Conservation (phyloP, 2,888 invertebrate genomes). For the Callyntrura guangdongensis region DNA sequence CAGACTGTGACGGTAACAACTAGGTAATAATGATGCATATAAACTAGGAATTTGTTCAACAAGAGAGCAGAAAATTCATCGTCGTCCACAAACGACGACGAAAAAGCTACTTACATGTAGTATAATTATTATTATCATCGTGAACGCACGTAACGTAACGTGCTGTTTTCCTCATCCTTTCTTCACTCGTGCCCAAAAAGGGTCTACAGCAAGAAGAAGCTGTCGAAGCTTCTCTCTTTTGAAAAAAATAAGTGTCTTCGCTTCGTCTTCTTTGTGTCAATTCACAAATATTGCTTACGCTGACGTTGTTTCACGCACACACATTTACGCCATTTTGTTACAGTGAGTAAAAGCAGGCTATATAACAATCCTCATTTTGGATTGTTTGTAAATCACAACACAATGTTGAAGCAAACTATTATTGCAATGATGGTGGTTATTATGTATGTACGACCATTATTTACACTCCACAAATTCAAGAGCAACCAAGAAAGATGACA, state of each 20-base stretch:
- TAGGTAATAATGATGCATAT: conserved; percentile 62
- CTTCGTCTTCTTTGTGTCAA: conserved; percentile 26
- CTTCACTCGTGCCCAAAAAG: conserved; percentile 52
- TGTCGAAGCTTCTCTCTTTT: conserved; percentile 34
- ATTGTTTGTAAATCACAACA: conserved; percentile 19
- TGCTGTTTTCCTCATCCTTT: conserved; percentile 27
- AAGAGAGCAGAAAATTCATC: conserved; percentile 64
- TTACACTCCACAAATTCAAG: conserved; percentile 51
- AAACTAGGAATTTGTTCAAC: conserved; percentile 66
- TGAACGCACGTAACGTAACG: conserved; percentile 38
- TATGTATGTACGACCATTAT: conserved; percentile 15
- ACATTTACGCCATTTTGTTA: conserved; percentile 5
- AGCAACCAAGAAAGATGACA: conserved; percentile 36
- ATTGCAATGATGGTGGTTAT: conserved; percentile 34
- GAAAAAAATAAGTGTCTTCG: background rate
- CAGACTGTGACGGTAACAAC: conserved; percentile 47
- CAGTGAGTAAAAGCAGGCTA: conserved; percentile 45
- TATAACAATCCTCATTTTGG: background rate
- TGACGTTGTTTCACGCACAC: conserved; percentile 39
- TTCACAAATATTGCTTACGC: conserved; percentile 10
- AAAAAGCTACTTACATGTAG: conserved; percentile 28
- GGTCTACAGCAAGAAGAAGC: conserved; percentile 15
- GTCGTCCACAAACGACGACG: conserved; percentile 14
- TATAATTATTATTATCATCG: conserved; percentile 6
- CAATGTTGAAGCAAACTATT: conserved; percentile 10